phyloP scores from a whole-genome alignment of 23 tunicate species.

The Halocynthia roretzi region DNA sequence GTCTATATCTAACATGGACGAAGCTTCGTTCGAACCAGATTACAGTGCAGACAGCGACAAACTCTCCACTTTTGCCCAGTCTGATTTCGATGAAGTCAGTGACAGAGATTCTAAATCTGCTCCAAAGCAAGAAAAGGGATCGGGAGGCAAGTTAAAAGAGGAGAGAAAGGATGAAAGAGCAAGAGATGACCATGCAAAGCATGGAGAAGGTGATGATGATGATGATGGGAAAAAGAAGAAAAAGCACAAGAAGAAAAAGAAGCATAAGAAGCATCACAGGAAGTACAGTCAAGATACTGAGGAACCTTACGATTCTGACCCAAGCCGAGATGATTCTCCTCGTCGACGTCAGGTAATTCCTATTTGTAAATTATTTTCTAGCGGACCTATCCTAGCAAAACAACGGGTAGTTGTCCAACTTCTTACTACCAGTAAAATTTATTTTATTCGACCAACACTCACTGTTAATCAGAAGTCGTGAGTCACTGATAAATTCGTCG shows the following conservation, averaged over 20 bases:
- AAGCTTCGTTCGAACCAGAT: constrained; percentile 23
- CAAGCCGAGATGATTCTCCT: too few species aligned
- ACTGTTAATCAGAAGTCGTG: too few species aligned
- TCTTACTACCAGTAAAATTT: too few species aligned
- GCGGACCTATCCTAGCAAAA: too few species aligned
- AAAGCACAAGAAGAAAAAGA: constrained; percentile 14
- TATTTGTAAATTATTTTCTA: too few species aligned
- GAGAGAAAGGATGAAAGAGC: neutral
- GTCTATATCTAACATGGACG: constrained; percentile 17
- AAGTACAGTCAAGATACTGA: constrained; percentile 1
- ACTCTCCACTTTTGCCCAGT: constrained; percentile 20
- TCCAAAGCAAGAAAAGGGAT: neutral
- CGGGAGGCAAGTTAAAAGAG: neutral
- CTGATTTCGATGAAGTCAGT: constrained; percentile 12
- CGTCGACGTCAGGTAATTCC: too few species aligned
- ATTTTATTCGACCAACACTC: too few species aligned
- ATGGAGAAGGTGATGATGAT: neutral
- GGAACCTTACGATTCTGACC: neutral
- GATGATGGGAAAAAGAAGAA: constrained; percentile 4
- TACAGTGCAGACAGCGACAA: constrained; percentile 18
- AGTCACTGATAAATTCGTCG: too few species aligned
- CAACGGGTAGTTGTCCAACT: too few species aligned
- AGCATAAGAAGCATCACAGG: constrained; percentile 17
- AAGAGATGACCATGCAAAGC: neutral
- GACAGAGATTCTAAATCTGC: neutral